phyloP scores from a whole-genome alignment of 2,888 invertebrate species.

The Meta bourneti region DNA sequence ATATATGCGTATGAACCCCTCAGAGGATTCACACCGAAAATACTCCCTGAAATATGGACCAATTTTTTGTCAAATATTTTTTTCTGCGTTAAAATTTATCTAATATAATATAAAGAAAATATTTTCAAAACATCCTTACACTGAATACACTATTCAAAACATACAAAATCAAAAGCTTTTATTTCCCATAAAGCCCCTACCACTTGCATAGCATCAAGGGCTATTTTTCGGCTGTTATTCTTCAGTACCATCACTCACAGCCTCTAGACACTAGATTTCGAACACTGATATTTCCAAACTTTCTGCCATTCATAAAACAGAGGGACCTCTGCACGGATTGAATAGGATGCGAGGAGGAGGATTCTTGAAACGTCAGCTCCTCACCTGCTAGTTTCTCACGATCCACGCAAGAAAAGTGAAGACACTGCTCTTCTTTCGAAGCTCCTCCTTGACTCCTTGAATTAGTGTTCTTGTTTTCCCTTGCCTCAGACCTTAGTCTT shows the following conservation, averaged over 20 bases:
- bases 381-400: constrained; percentile 57
- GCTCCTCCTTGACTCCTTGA: background rate
- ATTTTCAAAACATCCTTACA: too few species aligned
- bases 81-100: too few species aligned
- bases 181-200: too few species aligned
- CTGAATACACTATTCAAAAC: too few species aligned
- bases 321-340: constrained; percentile 20
- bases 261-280: constrained; percentile 7
- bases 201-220: background rate
- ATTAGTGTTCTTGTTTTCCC: constrained; percentile 12
- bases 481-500: background rate
- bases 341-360: constrained; percentile 21
- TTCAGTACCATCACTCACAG: constrained; percentile 17
- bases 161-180: too few species aligned
- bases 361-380: constrained; percentile 64
- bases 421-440: background rate
- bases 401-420: constrained; percentile 7
- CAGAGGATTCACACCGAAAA: too few species aligned
- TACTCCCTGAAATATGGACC: too few species aligned
- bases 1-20: too few species aligned
- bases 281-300: constrained; percentile 48
- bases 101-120: too few species aligned
- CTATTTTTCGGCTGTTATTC: constrained; percentile 4
- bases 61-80: too few species aligned
- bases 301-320: constrained; percentile 31